Conservation (phyloP, 1,140 invertebrate genomes). For the Caenorhabditis brenneri region DNA sequence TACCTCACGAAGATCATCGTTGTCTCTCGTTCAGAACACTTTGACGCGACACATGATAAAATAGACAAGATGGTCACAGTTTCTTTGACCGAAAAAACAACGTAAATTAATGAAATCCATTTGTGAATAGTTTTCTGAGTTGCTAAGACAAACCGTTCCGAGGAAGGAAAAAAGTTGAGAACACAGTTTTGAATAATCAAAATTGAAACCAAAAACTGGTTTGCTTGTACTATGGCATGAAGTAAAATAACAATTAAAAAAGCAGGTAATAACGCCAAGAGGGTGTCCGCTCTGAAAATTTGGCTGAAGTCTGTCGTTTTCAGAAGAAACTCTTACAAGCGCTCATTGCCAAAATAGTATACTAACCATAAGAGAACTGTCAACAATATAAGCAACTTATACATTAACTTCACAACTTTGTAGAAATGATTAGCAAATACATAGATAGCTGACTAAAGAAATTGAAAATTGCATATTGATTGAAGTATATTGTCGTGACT, state of each 20-base stretch:
- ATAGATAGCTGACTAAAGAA: not conserved
- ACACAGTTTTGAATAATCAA: not conserved
- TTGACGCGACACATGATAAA: not conserved
- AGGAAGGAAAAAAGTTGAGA: not conserved
- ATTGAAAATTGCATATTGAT: no score
- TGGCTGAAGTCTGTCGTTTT: not conserved
- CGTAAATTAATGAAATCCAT: not conserved
- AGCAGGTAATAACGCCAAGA: not conserved
- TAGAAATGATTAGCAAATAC: not conserved
- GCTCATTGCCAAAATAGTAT: not conserved
- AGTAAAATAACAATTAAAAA: not conserved
- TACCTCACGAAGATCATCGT: not conserved
- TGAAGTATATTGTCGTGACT: no score
- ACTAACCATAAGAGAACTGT: not conserved
- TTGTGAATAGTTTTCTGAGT: not conserved
- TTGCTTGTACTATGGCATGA: not conserved
- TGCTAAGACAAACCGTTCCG: not conserved
- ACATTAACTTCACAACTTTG: not conserved
- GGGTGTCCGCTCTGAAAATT: not conserved
- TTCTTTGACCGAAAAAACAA: not conserved
- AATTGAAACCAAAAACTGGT: not conserved
- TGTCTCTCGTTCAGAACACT: not conserved
- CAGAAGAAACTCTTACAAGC: not conserved
- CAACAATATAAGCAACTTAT: not conserved
- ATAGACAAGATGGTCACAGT: not conserved